Base-by-base conservation (phyloP, 2,113 vertebrate species). In the Mobula hypostoma region DNA sequence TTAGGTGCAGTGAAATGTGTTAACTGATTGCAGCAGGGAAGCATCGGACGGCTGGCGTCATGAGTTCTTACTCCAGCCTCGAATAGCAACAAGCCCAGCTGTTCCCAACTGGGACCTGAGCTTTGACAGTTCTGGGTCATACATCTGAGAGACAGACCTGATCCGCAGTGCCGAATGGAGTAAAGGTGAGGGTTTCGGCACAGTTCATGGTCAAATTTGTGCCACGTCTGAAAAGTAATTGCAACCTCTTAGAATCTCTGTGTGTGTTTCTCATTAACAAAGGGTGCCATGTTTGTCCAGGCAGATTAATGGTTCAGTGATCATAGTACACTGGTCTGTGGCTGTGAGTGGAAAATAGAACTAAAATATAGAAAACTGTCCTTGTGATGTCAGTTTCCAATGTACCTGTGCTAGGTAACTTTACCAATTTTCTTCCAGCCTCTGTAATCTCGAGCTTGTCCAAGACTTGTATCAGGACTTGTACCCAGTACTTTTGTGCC, bases 71-170 rank as follows among this genome's bases (percentile, higher is more conserved):
- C 72, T 74, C 70, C 91, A 93, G 91, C 40, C 12, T 21, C 9
- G 66, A 70, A 32, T 92, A 66, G 36, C 17, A 36, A 9, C 40
- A 19, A 70, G 21, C 32, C 24, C 66, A 12, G 91, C 32, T 14
- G 90, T 21, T 68, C 68, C 66, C 91, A 70, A 7, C 72, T 36
- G 68, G 36, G 72, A 74, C 21, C 21, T 36, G 40, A 74, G 24
- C 68, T 40, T 74, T 93, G 91, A 93, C 91, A 74, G 36, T 74
- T 93, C 91, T 29, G 6, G 91, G 70, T 93, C 91, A 48, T 0
- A 21, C 68, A 74, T 21, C 68, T 74, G 68, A 74, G 36, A 72
- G 27, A 17, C 91, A 56, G 91, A 68, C 91, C 68, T 48, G 32
- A 5, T 48, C 48, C 6, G 21, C 32, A 0, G 19, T 36, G 24